Evolutionary conservation across 2,113 vertebrate species (phyloP).

Genomic region (Poecile atricapillus): DNA sequence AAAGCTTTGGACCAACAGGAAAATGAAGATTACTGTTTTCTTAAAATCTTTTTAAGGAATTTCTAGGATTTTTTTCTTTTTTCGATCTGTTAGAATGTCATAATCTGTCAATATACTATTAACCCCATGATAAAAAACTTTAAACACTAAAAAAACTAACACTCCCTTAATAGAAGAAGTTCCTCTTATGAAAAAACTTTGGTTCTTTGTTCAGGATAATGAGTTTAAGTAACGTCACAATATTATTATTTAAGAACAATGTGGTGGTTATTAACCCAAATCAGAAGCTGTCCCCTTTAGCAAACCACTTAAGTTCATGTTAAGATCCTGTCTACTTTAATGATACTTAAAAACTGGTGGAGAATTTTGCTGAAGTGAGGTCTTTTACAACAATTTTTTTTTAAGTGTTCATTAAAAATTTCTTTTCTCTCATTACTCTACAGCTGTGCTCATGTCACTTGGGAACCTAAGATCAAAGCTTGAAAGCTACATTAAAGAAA

Average conservation of each 20-base stretch:
- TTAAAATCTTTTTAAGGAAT: background rate
- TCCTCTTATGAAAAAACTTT: background rate
- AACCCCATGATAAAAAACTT: accelerated
- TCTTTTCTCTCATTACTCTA: background rate
- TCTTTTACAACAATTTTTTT: background rate
- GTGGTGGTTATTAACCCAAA: background rate
- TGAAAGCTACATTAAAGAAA: background rate
- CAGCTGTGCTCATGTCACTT: background rate
- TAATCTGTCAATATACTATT: background rate
- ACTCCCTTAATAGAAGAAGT: background rate
- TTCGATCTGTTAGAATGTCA: background rate
- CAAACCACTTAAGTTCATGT: background rate
- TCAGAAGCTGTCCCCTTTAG: background rate
- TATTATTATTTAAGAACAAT: background rate
- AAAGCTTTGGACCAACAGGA: background rate
- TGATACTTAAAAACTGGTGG: background rate
- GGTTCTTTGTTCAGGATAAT: background rate
- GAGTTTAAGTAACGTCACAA: background rate
- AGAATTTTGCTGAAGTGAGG: background rate
- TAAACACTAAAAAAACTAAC: background rate
- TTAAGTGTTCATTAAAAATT: background rate
- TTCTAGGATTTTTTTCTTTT: background rate
- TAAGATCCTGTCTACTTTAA: background rate
- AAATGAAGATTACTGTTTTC: background rate
- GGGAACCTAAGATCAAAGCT: background rate